A percentile compares a stretch with the other conserved stretches of the same genome.
Conservation (phyloP, 2,113 vertebrate genomes). For the Ploceus nigricollis region DNA sequence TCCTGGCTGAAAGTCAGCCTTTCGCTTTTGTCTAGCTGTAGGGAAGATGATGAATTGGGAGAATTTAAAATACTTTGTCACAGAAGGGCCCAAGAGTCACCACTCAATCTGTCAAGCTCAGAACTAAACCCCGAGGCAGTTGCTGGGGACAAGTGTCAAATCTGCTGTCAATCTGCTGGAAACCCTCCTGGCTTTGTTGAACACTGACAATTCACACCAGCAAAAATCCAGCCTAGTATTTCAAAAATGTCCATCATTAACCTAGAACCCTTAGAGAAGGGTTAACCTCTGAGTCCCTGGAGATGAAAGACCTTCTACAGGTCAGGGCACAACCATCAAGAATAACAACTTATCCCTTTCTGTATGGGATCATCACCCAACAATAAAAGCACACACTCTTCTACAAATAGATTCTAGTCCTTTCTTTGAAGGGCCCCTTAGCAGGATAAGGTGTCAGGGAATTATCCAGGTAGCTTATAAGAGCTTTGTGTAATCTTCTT, state of each 20-base stretch:
- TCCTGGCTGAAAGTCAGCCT: constrained; percentile 8
- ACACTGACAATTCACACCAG: background rate
- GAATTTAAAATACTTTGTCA: constrained; percentile 16
- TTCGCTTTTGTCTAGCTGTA: background rate
- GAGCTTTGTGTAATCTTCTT: background rate
- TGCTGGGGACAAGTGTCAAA: background rate
- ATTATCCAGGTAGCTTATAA: background rate
- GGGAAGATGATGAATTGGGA: background rate
- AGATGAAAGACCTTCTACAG: background rate
- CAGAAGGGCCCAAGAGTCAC: background rate
- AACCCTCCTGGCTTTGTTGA: background rate
- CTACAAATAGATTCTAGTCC: background rate
- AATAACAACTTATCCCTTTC: background rate
- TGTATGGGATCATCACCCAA: background rate
- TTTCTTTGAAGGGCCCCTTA: background rate
- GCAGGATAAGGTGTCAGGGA: background rate
- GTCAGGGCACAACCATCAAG: background rate
- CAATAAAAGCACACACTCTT: background rate
- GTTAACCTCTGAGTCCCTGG: background rate
- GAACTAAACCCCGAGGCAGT: background rate
- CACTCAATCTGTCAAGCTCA: background rate
- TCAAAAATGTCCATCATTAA: background rate
- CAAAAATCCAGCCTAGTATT: background rate
- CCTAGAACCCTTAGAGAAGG: background rate
- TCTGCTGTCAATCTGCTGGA: background rate